Base-by-base conservation (phyloP, 2,113 vertebrate genomes). In the Cephalopholis sonnerati region DNA sequence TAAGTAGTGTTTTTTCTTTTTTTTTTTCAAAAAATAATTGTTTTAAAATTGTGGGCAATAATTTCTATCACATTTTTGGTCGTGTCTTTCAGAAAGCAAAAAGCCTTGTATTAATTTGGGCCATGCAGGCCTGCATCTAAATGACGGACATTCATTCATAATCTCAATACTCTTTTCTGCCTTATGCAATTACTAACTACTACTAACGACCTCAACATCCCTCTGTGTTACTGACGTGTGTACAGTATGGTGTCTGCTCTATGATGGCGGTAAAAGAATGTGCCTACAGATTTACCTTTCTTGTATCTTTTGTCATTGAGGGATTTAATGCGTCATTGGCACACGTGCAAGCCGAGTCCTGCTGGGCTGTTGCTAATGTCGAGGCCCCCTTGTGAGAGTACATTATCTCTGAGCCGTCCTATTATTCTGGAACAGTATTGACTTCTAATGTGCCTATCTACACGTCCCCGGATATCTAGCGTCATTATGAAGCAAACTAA, bases 391-490 rank as follows among this genome's bases (percentile, higher is more conserved):
- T 39, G 84, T 89, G 93, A 86, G 94, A 94, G 89, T 90, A 93
- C 94, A 95, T 95, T 95, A 95, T 95, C 92, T 93, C 90, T 88
- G 89, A 95, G 92, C 90, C 88, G 85, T 87, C 87, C 92, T 92
- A 91, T 93, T 93, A 93, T 94, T 93, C 89, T 74, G 74, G 86
- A 92, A 93, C 93, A 78, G 83, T 93, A 88, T 85, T 94, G 94
- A 95, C 93, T 95, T 90, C 94, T 94, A 95, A 95, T 95, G 92
- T 90, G 89, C 89, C 89, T 91, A 93, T 95, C 92, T 94, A 65
- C 87, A 80, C 64, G 65, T 92, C 91, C 88, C 90, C 74, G 81
- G 87, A 90, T 93, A 84, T 93, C 83, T 87, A 70, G 64, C 68
- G 3, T 90, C 91, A 92, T 93, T 93, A 92, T 68, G 66, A 90